Evolutionary conservation across 2,113 vertebrate species (phyloP), one percentile per base, ranked within the genome.

Genomic region (Bettongia penicillata): DNA sequence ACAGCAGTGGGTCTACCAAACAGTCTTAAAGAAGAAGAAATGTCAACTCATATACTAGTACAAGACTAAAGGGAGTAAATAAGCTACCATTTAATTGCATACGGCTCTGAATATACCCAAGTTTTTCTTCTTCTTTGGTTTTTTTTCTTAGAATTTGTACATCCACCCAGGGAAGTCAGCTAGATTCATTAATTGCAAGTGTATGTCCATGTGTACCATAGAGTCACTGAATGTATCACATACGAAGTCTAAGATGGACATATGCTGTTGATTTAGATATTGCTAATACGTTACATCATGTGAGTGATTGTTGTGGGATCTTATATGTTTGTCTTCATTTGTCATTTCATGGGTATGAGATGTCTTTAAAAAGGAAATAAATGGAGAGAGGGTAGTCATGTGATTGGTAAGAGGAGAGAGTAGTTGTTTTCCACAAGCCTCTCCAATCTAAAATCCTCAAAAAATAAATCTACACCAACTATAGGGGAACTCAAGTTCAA

Each of bases 101-200:
- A 3, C 0, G 1, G 94, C 11, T 5, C 25, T 3, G 95, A 94
- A 93, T 55, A 89, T 91, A 95, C 16, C 95, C 37, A 14, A 93
- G 95, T 92, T 94, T 95, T 93, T 89, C 93, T 96, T 90, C 93
- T 96, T 97, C 97, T 98, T 98, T 95, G 94, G 93, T 98, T 97
- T 97, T 97, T 97, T 97, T 95, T 97, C 92, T 97, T 96, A 51
- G 94, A 90, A 94, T 98, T 97, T 98, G 98, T 98, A 97, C 97
- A 97, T 96, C 96, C 96, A 97, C 97, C 97, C 96, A 91, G 97
- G 97, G 97, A 95, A 93, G 92, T 94, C 0, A 89, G 93, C 97
- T 97, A 94, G 91, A 94, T 95, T 95, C 90, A 90, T 97, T 96
- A 94, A 93, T 51, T 93, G 96, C 92, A 96, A 94, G 94, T 22